phyloP scores from a whole-genome alignment of 2,888 invertebrate species.

The Blastobasis lacticolella region DNA sequence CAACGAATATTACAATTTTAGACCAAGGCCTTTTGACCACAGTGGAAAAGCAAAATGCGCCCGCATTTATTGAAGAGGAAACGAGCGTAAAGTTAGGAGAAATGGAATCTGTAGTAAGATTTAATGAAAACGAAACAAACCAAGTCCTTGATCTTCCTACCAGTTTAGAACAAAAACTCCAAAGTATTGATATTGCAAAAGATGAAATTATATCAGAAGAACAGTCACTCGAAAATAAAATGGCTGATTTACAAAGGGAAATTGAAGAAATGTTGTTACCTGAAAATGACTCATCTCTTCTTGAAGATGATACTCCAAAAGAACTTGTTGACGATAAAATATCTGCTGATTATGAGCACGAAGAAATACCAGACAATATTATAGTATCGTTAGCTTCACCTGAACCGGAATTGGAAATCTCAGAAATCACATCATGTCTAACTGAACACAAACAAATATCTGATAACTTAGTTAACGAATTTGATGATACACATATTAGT shows the following conservation, averaged over 20 bases:
- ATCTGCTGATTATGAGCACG: conserved; percentile 44
- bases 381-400: conserved; percentile 50
- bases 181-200: conserved; percentile 16
- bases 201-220: conserved; percentile 41
- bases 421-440: background rate
- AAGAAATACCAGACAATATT: conserved; percentile 45
- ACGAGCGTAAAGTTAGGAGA: conserved; percentile 1
- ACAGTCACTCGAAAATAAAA: conserved; percentile 60
- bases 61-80: conserved; percentile 21
- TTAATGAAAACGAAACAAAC: no score
- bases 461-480: conserved; percentile 17
- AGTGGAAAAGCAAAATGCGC: background rate
- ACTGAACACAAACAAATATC: background rate
- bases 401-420: conserved; percentile 38
- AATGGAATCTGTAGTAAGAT: no score
- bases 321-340: conserved; percentile 42
- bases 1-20: no score
- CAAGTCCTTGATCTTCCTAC: no score
- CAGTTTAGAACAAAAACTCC: background rate
- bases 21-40: no score
- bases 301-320: conserved; percentile 47
- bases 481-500: conserved; percentile 39
- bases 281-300: conserved; percentile 57
- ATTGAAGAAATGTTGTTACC: conserved; percentile 65
- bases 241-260: conserved; percentile 66